Base-by-base conservation (phyloP, 2,113 vertebrate genomes). In the Tonatia bakeri region DNA sequence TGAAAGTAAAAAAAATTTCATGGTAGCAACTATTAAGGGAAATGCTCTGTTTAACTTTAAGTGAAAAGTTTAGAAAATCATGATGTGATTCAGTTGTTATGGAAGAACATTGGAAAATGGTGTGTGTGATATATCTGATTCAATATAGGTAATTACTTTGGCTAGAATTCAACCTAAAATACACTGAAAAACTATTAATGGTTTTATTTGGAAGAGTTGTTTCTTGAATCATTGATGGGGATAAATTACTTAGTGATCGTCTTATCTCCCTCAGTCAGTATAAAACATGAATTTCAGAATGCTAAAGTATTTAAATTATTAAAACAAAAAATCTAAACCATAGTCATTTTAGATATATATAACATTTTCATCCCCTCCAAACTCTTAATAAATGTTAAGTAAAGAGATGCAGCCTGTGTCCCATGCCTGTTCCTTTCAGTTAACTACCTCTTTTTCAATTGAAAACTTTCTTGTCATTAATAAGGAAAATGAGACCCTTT, bases 1-100 rank as follows among this genome's bases (percentile, higher is more conserved):
- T 56, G 4, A 7, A 95, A 33, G 38, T 83, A 65, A 87, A 96
- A 85, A 92, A 86, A 92, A 76, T 76, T 90, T 87, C 38, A 76
- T 92, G 24, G 2, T 90, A 81, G 6, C 45, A 85, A 19, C 47
- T 70, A 54, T 22, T 9, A 65, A 59, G 31, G 20, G 4, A 47
- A 6, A 19, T 85, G 1, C 52, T 75, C 16, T 70, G 3, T 85
- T 92, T 93, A 73, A 93, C 11, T 77, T 90, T 84, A 54, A 61
- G 59, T 61, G 24, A 4, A 56, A 56, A 56, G 54, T 77, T 95
- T 28, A 81, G 76, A 95, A 94, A 45, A 31, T 90, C 20, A 72
- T 45, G 36, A 67, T 76, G 43, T 69, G 56, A 82, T 86, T 70
- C 36, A 88, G 3, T 87, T 95, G 8, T 80, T 80, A 47, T 8